Evolutionary conservation across 2,888 invertebrate species (phyloP).

Genomic region (Globia sparganii): DNA sequence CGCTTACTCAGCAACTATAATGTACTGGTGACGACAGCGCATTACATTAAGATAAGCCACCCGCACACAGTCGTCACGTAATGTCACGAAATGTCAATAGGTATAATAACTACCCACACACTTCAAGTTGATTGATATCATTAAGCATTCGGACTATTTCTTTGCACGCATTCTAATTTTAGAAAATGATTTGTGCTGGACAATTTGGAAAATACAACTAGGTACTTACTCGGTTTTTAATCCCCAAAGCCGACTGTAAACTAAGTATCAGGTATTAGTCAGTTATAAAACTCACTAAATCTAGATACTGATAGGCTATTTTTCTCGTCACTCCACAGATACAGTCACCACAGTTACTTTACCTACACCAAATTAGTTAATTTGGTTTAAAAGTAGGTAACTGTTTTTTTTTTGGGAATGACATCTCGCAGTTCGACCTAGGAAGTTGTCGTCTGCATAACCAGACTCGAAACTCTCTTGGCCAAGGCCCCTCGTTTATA

Average conservation of each 20-base stretch:
- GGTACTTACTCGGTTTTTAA: too few species aligned
- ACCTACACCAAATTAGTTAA: too few species aligned
- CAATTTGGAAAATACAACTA: background rate
- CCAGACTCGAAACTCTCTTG: too few species aligned
- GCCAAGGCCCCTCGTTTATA: too few species aligned
- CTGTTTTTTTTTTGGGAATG: too few species aligned
- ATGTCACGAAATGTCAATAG: conserved; percentile 26
- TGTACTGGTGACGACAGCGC: conserved; percentile 5
- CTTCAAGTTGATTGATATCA: background rate
- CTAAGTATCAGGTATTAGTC: background rate
- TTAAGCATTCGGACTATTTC: conserved; percentile 4
- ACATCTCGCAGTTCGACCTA: too few species aligned
- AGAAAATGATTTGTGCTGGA: background rate
- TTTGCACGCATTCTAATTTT: background rate
- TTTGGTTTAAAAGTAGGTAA: too few species aligned
- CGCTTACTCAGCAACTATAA: conserved; percentile 3
- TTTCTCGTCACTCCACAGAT: too few species aligned
- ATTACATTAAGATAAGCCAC: conserved; percentile 36
- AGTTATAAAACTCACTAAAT: background rate
- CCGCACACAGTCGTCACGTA: conserved; percentile 4
- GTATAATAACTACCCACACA: conserved; percentile 17
- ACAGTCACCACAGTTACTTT: too few species aligned
- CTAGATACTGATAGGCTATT: too few species aligned
- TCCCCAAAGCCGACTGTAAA: background rate
- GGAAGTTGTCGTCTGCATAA: too few species aligned